Evolutionary conservation across 2,113 vertebrate species (phyloP).

Genomic region (Silurus glanis): DNA sequence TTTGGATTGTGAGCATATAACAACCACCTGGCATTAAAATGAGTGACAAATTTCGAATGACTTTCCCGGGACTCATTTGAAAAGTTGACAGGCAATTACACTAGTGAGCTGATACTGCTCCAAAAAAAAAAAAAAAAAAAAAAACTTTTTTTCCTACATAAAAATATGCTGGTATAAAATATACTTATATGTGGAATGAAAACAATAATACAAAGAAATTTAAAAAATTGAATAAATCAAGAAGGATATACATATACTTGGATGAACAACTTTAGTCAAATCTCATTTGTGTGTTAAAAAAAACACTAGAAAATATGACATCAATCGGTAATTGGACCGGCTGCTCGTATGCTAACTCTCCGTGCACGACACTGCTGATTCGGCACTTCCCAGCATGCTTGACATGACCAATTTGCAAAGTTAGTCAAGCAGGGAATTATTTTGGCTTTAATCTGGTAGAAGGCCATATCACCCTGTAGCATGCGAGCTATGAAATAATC

Average conservation of each 20-base stretch:
- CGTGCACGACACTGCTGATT: conserved; percentile 58
- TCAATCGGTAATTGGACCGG: conserved; percentile 59
- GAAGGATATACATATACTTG: conserved; percentile 9
- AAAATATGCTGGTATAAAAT: conserved; percentile 10
- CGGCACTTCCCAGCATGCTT: conserved; percentile 56
- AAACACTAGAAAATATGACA: conserved; percentile 37
- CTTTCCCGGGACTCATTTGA: conserved; percentile 19
- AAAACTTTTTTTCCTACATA: conserved; percentile 19
- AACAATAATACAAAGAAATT: not conserved
- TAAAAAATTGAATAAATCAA: not conserved
- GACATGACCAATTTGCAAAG: conserved; percentile 73
- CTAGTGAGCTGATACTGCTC: conserved; percentile 29
- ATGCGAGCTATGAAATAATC: conserved; percentile 48
- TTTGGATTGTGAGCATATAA: not conserved
- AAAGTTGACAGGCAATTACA: conserved; percentile 39
- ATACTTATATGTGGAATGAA: not conserved
- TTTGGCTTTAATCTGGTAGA: conserved; percentile 66
- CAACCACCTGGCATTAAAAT: conserved; percentile 33
- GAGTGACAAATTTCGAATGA: conserved; percentile 45
- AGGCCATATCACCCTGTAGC: conserved; percentile 46
- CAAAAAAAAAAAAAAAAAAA: not conserved
- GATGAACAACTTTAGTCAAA: conserved; percentile 32
- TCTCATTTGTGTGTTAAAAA: conserved; percentile 19
- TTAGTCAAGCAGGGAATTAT: conserved; percentile 69
- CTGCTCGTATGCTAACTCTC: conserved; percentile 33